phyloP scores from a whole-genome alignment of 2,797 vertebrate genomes.

The Sebastes taczanowskii region DNA sequence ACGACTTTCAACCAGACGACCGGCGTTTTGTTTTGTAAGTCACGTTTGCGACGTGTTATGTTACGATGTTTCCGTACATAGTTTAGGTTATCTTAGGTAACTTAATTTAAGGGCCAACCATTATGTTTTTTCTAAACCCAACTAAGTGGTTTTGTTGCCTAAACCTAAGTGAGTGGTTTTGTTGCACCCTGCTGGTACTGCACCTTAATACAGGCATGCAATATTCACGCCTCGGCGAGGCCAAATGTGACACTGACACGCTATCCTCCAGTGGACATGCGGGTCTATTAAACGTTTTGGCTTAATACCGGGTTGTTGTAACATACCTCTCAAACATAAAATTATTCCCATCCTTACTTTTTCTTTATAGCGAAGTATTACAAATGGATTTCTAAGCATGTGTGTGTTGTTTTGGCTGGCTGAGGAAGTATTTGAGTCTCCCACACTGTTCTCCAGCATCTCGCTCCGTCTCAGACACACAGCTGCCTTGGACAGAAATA shows the following conservation, averaged over 20 bases:
- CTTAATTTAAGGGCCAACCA: neutral
- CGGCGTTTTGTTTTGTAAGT: too few relatives aligned
- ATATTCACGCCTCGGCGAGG: neutral
- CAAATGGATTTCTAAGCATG: neutral
- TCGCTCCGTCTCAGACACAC: constrained; percentile 8
- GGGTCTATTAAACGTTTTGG: neutral
- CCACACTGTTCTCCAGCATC: constrained; percentile 10
- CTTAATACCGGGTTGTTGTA: neutral
- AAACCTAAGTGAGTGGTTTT: neutral
- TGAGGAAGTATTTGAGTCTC: constrained; percentile 19
- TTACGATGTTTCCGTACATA: neutral
- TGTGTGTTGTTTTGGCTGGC: constrained; percentile 27
- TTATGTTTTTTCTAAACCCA: neutral
- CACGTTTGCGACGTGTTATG: neutral
- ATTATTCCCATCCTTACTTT: neutral
- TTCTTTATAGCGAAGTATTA: neutral
- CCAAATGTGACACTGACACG: neutral
- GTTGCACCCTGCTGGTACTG: neutral
- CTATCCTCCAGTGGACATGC: neutral
- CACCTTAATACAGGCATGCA: neutral
- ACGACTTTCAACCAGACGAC: too few relatives aligned
- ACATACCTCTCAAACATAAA: neutral
- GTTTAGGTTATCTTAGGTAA: too few relatives aligned
- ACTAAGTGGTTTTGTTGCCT: neutral
- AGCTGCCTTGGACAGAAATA: constrained; percentile 42